Conservation (phyloP, 2,113 vertebrate species). For the Grammatotria lemairii region DNA sequence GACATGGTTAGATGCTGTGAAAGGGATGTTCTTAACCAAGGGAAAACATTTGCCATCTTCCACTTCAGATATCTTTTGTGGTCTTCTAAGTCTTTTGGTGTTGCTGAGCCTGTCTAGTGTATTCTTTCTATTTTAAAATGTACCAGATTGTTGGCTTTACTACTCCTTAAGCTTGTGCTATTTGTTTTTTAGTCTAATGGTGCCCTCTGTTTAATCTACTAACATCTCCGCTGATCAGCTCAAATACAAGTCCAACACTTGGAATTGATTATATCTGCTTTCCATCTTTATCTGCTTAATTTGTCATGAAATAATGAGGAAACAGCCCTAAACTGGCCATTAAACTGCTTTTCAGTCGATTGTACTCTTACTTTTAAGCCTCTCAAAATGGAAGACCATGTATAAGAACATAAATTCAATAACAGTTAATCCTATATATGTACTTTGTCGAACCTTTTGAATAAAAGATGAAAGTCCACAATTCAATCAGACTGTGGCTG, state of each 20-base stretch:
- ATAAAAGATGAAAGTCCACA: neutral
- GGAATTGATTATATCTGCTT: neutral
- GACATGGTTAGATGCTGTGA: accelerated
- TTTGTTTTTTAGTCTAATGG: neutral
- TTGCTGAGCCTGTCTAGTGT: neutral
- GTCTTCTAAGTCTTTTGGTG: neutral
- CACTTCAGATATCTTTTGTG: neutral
- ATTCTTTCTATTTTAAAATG: neutral
- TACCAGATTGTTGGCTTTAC: neutral
- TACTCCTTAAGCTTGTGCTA: neutral
- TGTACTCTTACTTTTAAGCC: neutral
- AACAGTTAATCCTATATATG: neutral
- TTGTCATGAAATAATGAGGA: neutral
- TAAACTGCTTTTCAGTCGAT: neutral
- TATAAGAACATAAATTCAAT: neutral
- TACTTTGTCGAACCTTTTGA: neutral
- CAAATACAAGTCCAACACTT: neutral
- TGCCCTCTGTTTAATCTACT: neutral
- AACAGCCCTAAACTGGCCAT: neutral
- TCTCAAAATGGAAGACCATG: neutral
- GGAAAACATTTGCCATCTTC: neutral
- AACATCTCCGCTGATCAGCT: neutral
- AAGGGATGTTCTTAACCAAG: neutral
- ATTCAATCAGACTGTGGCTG: neutral
- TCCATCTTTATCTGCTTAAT: neutral